Conservation (phyloP, 2,888 invertebrate species). For the Volucella zonaria region DNA sequence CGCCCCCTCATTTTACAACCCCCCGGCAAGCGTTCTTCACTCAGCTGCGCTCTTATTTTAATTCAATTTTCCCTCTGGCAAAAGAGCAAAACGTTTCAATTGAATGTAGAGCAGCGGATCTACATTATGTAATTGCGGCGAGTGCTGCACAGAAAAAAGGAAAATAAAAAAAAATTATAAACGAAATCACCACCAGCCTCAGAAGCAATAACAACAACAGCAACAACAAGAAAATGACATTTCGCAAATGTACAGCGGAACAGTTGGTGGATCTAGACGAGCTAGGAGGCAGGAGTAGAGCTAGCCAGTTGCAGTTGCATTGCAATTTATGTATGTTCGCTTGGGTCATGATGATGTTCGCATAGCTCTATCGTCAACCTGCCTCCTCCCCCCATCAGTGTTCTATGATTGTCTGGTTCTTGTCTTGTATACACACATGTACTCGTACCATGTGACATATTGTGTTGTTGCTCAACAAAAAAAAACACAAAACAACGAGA, state of each 20-base stretch:
- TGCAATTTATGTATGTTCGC: conserved; percentile 68
- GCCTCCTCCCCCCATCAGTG: background rate
- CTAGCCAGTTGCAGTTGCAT: conserved; percentile 63
- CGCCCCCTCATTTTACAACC: background rate
- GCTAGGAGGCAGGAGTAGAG: conserved; percentile 28
- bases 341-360: conserved; percentile 66
- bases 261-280: conserved; percentile 35
- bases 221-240: conserved; percentile 34
- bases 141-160: conserved; percentile 40
- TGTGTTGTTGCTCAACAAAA: conserved; percentile 16
- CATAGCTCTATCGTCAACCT: background rate
- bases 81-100: conserved; percentile 74
- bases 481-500: conserved; percentile 13
- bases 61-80: conserved; percentile 73
- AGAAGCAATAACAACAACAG: conserved; percentile 13
- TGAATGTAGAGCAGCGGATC: conserved; percentile 73
- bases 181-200: conserved; percentile 25
- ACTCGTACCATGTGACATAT: too few species aligned
- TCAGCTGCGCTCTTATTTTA: conserved; percentile 73
- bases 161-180: conserved; percentile 16
- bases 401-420: background rate
- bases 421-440: background rate
- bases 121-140: conserved; percentile 73
- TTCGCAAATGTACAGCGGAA: conserved; percentile 11
- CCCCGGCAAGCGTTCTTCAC: conserved; percentile 34